phyloP scores from a whole-genome alignment of 2,797 vertebrate species.

The Lutjanus campechanus region DNA sequence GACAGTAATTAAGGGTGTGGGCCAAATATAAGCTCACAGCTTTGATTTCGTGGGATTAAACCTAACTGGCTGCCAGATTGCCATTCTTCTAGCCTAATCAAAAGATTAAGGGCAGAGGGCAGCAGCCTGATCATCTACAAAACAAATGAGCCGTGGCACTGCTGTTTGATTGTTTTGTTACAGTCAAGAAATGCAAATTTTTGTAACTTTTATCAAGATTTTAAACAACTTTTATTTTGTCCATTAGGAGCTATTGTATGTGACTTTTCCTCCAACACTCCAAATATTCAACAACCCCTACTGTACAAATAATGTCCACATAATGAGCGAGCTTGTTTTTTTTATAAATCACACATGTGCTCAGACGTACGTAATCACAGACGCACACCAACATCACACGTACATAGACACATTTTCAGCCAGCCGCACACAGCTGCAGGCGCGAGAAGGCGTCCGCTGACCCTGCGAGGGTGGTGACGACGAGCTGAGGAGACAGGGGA shows the following conservation, averaged over 20 bases:
- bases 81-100: slow-evolving; percentile 79
- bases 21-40: slow-evolving; percentile 67
- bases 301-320: not conserved
- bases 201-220: not conserved
- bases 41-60: slow-evolving; percentile 80
- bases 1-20: slow-evolving; percentile 68
- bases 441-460: slow-evolving; percentile 33
- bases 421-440: slow-evolving; percentile 29
- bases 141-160: slow-evolving; percentile 18
- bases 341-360: slow-evolving; percentile 7
- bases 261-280: not conserved
- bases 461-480: slow-evolving; percentile 55
- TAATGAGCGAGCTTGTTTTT: slow-evolving; percentile 4
- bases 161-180: not conserved
- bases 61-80: slow-evolving; percentile 70
- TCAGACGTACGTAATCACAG: not conserved
- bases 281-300: not conserved
- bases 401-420: slow-evolving; percentile 19
- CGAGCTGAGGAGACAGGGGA: slow-evolving; percentile 57
- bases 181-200: not conserved
- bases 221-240: too few species aligned
- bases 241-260: too few species aligned
- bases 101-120: slow-evolving; percentile 75
- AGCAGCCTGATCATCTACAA: slow-evolving; percentile 42
- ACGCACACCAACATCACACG: slow-evolving; percentile 15